Base-by-base conservation (phyloP, 2,113 vertebrate species). In the Lamprotornis superbus region DNA sequence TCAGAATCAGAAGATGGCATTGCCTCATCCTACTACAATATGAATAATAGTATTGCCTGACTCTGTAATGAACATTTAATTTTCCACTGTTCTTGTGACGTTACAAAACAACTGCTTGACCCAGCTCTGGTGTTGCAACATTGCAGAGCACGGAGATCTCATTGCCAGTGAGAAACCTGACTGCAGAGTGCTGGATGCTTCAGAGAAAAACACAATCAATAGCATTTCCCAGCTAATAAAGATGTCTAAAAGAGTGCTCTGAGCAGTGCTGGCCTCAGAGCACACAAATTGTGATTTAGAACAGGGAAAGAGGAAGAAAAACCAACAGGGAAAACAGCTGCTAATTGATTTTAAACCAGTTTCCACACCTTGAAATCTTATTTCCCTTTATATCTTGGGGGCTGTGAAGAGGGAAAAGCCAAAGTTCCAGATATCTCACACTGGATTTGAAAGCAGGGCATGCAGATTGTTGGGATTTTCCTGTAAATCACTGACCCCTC, bases 151-250 rank as follows among this genome's bases (percentile, higher is more conserved):
- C 2, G 21, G 5, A 82, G 71, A 93, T 83, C 71, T 78, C 73
- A 13, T 7, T 55, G 90, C 63, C 88, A 78, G 40, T 13, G 88
- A 83, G 76, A 83, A 83, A 85, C 10, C 39, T 22, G 78, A 86
- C 68, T 2, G 5, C 35, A 40, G 63, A 73, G 55, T 15, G 75
- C 56, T 59, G 70, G 39, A 16, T 25, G 11, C 40, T 88, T 64
- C 13, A 59, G 76, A 74, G 40, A n/a, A 92, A 95, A 83, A 24
- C 50, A 56, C 42, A 90, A 94, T 84, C 49, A 7, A 78, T 68
- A 68, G 44, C 76, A 90, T 93, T 93, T 92, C 89, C 60, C 79
- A 84, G 69, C 61, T 86, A 84, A 94, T 82, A 78, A 60, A 96
- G 87, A 55, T 16, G 31, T 90, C 60, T 70, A 39, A 85, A 74